These are phyloP conservation scores for Carapus acus DNA, from an alignment of 2,797 vertebrate species.

Conservation along the genomic window DNA sequence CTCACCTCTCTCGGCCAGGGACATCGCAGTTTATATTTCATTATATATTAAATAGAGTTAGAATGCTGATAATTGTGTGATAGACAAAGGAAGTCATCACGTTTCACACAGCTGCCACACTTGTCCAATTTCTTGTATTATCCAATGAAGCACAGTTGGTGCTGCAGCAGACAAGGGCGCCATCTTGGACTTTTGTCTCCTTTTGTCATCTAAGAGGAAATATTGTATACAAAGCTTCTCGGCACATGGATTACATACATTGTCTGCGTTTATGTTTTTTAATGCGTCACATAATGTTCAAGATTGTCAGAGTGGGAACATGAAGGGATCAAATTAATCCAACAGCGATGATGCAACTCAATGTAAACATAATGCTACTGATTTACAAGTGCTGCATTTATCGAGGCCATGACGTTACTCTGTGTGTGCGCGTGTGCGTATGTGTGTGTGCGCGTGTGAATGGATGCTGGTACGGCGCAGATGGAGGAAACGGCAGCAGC, in stretches of 20 bases:
- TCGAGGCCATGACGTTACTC: slow-evolving; percentile 25
- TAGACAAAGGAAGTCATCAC: too few relatives aligned
- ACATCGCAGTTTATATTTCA: too few relatives aligned
- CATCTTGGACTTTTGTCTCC: too few relatives aligned
- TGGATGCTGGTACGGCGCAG: slow-evolving; percentile 27
- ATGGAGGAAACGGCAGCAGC: slow-evolving; percentile 52
- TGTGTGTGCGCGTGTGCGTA: slow-evolving; percentile 16
- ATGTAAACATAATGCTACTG: slow-evolving; percentile 21
- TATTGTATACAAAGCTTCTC: too few relatives aligned
- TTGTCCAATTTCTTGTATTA: too few relatives aligned
- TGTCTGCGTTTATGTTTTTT: slow-evolving; percentile 7
- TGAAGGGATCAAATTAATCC: slow-evolving; percentile 26
- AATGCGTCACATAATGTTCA: not conserved
- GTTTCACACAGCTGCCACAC: too few relatives aligned
- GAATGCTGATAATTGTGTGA: too few relatives aligned
- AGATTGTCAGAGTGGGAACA: slow-evolving; percentile 7
- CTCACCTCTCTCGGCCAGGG: too few relatives aligned
- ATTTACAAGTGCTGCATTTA: slow-evolving; percentile 32
- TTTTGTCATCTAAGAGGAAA: too few relatives aligned
- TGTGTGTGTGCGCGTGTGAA: slow-evolving; percentile 14
- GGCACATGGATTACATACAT: not conserved
- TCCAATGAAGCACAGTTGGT: too few relatives aligned
- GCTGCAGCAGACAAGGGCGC: too few relatives aligned
- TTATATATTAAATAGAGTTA: too few relatives aligned
- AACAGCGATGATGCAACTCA: slow-evolving; percentile 36